Conservation (phyloP, 1,140 invertebrate species). For the Tetramorium parvispinum region DNA sequence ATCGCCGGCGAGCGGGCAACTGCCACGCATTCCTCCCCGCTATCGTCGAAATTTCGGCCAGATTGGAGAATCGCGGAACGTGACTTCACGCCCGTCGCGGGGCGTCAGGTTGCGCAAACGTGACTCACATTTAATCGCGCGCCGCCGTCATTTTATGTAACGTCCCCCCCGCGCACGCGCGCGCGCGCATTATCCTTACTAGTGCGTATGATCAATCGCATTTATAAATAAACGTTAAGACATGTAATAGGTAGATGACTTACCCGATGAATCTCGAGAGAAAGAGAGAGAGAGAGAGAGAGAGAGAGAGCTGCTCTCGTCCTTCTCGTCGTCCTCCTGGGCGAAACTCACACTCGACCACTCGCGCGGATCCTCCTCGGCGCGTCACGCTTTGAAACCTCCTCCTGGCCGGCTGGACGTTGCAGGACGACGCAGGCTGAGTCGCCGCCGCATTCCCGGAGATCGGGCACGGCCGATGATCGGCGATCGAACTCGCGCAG, state of each 20-base stretch:
- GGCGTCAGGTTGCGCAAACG: constrained; percentile 63
- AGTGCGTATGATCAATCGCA: background rate
- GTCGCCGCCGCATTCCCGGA: background rate
- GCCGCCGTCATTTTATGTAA: constrained; percentile 66
- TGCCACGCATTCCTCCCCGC: background rate
- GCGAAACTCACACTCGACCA: background rate
- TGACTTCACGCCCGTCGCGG: constrained; percentile 42
- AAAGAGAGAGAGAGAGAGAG: too few species aligned
- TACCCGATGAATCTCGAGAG: constrained; percentile 2
- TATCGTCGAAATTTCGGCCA: background rate
- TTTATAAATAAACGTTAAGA: background rate
- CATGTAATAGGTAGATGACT: constrained; percentile 5
- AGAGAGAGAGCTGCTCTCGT: background rate
- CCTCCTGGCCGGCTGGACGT: background rate
- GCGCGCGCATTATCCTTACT: too few species aligned
- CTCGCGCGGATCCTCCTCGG: background rate
- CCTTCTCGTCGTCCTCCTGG: background rate
- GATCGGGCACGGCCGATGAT: background rate
- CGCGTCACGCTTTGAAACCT: constrained; percentile 13
- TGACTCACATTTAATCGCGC: constrained; percentile 58
- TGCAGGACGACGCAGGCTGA: background rate
- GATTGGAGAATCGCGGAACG: constrained; percentile 25
- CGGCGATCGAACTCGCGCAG: background rate
- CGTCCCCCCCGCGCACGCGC: background rate
- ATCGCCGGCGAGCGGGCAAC: background rate